Conservation (phyloP, 2,888 invertebrate species). For the Eurytoma californica region DNA sequence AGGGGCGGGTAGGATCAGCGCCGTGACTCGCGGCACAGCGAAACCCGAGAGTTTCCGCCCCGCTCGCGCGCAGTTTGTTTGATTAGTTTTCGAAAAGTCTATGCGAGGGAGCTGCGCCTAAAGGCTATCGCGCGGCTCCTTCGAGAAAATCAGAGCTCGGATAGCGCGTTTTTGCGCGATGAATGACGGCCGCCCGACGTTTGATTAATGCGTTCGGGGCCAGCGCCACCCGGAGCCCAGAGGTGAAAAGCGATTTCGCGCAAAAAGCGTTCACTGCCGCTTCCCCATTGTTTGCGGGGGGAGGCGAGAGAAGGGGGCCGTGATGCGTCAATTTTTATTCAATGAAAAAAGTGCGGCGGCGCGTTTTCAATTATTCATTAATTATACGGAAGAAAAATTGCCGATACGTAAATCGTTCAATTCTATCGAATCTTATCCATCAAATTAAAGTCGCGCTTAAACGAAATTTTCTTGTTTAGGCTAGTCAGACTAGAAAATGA, state of each 20-base stretch:
- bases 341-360: too few relatives aligned
- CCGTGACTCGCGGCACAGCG: not conserved
- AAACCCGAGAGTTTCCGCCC: not conserved
- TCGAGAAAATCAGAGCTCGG: too few relatives aligned
- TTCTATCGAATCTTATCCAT: too few relatives aligned
- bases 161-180: not conserved
- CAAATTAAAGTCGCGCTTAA: too few relatives aligned
- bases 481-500: too few relatives aligned
- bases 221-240: not conserved
- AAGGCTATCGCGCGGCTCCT: too few relatives aligned
- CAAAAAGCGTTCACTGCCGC: not conserved
- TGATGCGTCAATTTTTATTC: too few relatives aligned
- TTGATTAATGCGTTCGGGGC: constrained; percentile 27
- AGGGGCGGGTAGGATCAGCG: not conserved
- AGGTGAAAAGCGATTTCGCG: constrained; percentile 18
- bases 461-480: too few relatives aligned
- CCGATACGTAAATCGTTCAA: too few relatives aligned
- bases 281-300: constrained; percentile 1
- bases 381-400: too few relatives aligned
- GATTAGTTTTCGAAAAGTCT: constrained; percentile 40
- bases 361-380: too few relatives aligned
- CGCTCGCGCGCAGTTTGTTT: constrained; percentile 5
- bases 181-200: not conserved
- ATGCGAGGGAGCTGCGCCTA: not conserved
- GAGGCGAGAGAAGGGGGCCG: too few relatives aligned